Base-by-base conservation (phyloP, 1,140 invertebrate genomes). In the Amphibalanus amphitrite region DNA sequence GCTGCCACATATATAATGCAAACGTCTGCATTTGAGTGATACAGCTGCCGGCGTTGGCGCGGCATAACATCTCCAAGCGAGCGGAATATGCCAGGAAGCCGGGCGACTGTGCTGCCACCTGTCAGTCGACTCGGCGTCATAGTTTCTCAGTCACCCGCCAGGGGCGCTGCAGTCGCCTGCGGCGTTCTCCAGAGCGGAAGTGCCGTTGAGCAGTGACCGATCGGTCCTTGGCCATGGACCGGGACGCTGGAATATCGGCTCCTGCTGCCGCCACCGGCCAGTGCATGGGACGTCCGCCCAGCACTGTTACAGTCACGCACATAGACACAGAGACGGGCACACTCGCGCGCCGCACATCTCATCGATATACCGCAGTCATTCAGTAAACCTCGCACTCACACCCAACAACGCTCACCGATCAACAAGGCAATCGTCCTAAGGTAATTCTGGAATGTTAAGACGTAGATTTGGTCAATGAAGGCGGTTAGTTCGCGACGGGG, bases 361-460 rank as follows among this genome's bases (percentile, higher is more conserved):
- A 15, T 4, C 33, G 33, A 38, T 38, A 38, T 15, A 38, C 15
- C 33, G 33, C 47, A 59, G 47, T 20, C 47, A 59, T 20, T 17
- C 47, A 59, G 20, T 23, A 59, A 59, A 59, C 17, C 47, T 23
- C 20, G 6, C 13, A 59, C 10, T 59, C 20, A 13, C 10, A 59
- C 47, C 10, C 33, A 38, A 59, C 10, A 59, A 59, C 47, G 1
- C 10, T 17, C 47, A 59, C 47, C 1, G 23, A 59, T 59, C 47
- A 59, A 59, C 47, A 59, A 59, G 1, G 3, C 20, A 23, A 13
- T 59, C 47, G 47, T 59, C 47, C 47, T 59, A 59, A 59, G 47
- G 47, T 59, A 59, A 59, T 59, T 59, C 47, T 59, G 47, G 47
- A 59, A 59, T 59, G 47, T 59, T 59, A 59, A 59, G 20, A 59